These are phyloP conservation scores for Hirudinaria manillensis DNA, from an alignment of 2,888 invertebrate species.

Conservation along the genomic window DNA sequence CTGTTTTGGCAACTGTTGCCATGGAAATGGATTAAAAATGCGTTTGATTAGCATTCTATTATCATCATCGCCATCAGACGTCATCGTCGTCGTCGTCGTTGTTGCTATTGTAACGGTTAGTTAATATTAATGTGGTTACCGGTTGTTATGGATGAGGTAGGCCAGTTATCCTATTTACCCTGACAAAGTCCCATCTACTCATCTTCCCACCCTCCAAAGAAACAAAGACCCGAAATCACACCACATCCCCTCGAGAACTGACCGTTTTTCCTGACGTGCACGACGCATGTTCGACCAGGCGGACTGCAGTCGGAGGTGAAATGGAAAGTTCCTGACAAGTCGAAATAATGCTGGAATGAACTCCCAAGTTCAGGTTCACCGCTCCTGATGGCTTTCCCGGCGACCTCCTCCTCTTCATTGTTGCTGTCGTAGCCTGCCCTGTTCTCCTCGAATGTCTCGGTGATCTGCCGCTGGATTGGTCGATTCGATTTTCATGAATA, in stretches of 20 bases:
- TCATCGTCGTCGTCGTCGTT: not conserved
- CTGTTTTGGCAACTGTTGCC: slow-evolving; percentile 22
- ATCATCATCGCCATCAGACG: not conserved
- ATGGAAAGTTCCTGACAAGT: slow-evolving; percentile 49
- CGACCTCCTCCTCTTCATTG: slow-evolving; percentile 15
- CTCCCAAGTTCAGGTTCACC: slow-evolving; percentile 16
- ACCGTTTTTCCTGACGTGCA: slow-evolving; percentile 48
- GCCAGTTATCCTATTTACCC: no score
- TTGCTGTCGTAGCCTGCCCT: slow-evolving; percentile 43
- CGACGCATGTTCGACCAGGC: slow-evolving; percentile 48
- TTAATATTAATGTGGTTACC: not conserved
- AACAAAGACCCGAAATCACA: no score
- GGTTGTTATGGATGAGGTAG: no score
- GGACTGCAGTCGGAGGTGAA: slow-evolving; percentile 51
- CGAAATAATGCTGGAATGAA: slow-evolving; percentile 53
- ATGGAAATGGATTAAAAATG: not conserved
- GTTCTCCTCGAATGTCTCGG: slow-evolving; percentile 40
- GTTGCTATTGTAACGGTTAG: not conserved
- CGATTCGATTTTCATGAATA: no score
- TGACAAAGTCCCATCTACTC: no score
- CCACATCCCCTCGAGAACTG: slow-evolving; percentile 13
- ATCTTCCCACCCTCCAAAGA: no score
- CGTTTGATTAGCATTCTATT: not conserved
- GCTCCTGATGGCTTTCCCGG: not conserved
- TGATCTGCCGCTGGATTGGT: not conserved